Percentiles rank a stretch among this genome's conserved stretches.
phyloP scores from a whole-genome alignment of 2,797 vertebrate species.

The Macropus fuliginosus region DNA sequence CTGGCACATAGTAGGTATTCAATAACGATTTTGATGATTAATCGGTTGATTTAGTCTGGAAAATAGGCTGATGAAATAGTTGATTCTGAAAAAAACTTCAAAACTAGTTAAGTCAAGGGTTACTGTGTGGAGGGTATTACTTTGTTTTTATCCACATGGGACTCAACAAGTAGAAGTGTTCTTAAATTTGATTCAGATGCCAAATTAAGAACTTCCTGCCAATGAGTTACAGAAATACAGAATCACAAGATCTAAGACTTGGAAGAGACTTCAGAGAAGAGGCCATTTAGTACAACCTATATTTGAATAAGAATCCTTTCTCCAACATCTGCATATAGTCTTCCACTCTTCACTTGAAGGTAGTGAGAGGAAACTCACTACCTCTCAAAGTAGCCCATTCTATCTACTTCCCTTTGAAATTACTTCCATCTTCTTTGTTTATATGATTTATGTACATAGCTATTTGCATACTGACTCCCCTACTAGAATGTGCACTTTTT shows the following conservation, averaged over 20 bases:
- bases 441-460: too few species aligned
- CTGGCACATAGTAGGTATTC: too few species aligned
- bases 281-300: neutral
- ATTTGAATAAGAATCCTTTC: neutral
- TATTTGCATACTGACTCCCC: neutral
- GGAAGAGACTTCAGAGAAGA: neutral
- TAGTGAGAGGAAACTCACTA: neutral
- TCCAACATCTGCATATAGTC: neutral
- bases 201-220: neutral
- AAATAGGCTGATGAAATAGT: neutral
- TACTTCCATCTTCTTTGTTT: neutral
- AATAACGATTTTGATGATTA: neutral
- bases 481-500: neutral
- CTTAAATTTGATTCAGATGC: conserved; percentile 12
- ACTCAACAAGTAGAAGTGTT: conserved; percentile 16
- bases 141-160: conserved; percentile 3
- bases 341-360: neutral
- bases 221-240: neutral
- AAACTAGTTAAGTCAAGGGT: neutral
- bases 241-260: neutral
- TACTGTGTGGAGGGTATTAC: neutral
- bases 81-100: too few species aligned
- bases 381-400: neutral
- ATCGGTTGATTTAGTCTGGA: neutral
- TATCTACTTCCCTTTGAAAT: neutral